Percentiles rank a stretch among this genome's conserved stretches.
Conservation (phyloP, 2,888 invertebrate species). For the Sthenelais limicola region DNA sequence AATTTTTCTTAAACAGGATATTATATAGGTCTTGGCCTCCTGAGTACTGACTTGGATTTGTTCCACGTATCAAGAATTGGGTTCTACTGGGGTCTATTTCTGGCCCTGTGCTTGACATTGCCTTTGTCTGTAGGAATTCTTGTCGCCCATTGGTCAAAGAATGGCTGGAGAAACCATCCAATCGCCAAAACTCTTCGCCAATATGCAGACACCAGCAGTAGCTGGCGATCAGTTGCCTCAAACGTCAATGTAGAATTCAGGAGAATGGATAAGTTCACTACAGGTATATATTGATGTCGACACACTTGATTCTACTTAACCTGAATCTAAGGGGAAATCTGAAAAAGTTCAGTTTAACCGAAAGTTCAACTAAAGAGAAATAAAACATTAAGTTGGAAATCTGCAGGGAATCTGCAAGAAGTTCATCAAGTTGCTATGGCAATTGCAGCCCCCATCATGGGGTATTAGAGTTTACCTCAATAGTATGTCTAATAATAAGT, state of each 20-base stretch:
- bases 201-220: conserved; percentile 63
- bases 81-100: conserved; percentile 56
- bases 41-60: conserved; percentile 56
- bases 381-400: background rate
- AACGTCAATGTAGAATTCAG: conserved; percentile 83
- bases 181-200: conserved; percentile 78
- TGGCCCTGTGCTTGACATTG: conserved; percentile 68
- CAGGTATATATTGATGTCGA: no score
- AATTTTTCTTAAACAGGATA: conserved; percentile 62
- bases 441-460: no score
- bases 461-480: no score
- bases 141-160: conserved; percentile 80
- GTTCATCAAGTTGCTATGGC: no score
- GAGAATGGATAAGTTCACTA: conserved; percentile 74
- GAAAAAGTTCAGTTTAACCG: background rate
- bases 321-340: no score
- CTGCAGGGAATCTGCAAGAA: no score
- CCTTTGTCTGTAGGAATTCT: conserved; percentile 74
- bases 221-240: conserved; percentile 81
- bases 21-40: conserved; percentile 59
- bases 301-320: no score
- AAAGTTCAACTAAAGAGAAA: conserved; percentile 32
- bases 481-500: no score
- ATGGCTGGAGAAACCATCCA: conserved; percentile 83
- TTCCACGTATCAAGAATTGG: conserved; percentile 54